phyloP scores from a whole-genome alignment of 1,140 invertebrate genomes.

The Macrotrachela quadricornifera region DNA sequence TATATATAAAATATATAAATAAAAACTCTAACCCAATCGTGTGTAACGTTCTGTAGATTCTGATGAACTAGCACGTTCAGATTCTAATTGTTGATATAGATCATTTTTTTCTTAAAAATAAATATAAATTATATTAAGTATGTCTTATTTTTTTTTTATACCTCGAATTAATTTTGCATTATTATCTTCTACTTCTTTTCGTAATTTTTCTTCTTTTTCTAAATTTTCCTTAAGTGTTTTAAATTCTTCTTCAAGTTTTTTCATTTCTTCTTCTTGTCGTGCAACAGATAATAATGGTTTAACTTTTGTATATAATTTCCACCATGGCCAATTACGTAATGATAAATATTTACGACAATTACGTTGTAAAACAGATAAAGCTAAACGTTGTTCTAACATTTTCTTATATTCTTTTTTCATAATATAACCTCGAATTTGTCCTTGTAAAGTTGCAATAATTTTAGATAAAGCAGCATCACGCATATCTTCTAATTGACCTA shows the following conservation, averaged over 20 bases:
- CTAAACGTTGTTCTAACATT: conserved; percentile 87
- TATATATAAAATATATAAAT: too few species aligned
- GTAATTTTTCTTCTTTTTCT: conserved; percentile 73
- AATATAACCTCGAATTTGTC: conserved; percentile 65
- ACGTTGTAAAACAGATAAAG: conserved; percentile 87
- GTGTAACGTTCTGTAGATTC: conserved; percentile 60
- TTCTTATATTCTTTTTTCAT: conserved; percentile 78
- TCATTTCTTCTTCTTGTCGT: conserved; percentile 92
- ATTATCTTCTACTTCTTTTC: conserved; percentile 82
- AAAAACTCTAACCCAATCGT: too few species aligned
- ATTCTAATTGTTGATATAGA: conserved; percentile 59
- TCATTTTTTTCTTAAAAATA: conserved; percentile 61
- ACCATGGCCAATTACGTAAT: conserved; percentile 97
- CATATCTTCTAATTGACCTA: conserved; percentile 99
- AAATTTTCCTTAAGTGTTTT: conserved; percentile 75
- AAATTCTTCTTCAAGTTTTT: conserved; percentile 85
- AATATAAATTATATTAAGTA: too few species aligned
- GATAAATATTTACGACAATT: conserved; percentile 95
- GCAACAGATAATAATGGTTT: conserved; percentile 95
- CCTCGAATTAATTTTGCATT: conserved; percentile 45
- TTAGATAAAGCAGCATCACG: conserved; percentile 93
- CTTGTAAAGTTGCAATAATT: conserved; percentile 95
- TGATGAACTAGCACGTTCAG: conserved; percentile 46
- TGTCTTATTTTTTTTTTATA: too few species aligned
- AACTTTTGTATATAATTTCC: conserved; percentile 92